Conservation (phyloP, 2,888 invertebrate species). For the Liopterus haemorrhoidalis region DNA sequence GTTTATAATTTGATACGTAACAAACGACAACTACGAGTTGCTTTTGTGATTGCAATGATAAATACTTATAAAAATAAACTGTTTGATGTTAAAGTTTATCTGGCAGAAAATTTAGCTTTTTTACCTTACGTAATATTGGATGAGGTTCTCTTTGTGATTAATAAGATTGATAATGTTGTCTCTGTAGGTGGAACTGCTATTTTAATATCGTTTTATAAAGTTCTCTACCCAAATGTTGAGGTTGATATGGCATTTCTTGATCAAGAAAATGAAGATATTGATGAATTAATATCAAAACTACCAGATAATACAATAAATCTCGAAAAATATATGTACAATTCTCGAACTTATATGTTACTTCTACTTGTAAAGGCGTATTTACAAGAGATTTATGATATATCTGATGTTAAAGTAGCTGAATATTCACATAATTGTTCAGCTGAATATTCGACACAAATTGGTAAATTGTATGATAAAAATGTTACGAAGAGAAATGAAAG, state of each 20-base stretch:
- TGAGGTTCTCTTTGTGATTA: slow-evolving; percentile 91
- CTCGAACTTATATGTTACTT: slow-evolving; percentile 84
- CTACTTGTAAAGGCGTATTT: too few relatives aligned
- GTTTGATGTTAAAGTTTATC: slow-evolving; percentile 69
- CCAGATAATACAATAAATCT: slow-evolving; percentile 71
- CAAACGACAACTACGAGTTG: slow-evolving; percentile 81
- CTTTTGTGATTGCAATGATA: slow-evolving; percentile 75
- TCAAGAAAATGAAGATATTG: slow-evolving; percentile 82
- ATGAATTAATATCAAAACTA: slow-evolving; percentile 61
- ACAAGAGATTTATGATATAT: too few relatives aligned
- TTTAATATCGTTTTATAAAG: slow-evolving; percentile 84
- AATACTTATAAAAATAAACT: slow-evolving; percentile 85
- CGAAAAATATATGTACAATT: slow-evolving; percentile 75
- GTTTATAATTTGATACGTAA: slow-evolving; percentile 81
- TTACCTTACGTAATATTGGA: slow-evolving; percentile 91
- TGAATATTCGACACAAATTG: too few relatives aligned
- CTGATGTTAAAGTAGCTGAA: too few relatives aligned
- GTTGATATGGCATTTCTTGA: slow-evolving; percentile 39
- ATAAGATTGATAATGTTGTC: slow-evolving; percentile 90
- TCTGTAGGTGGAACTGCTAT: slow-evolving; percentile 89
- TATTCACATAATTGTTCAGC: too few relatives aligned
- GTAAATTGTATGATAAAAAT: too few relatives aligned
- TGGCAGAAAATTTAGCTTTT: slow-evolving; percentile 92
- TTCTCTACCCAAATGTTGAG: slow-evolving; percentile 36
- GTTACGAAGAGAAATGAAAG: too few relatives aligned